Percentiles rank a stretch among this genome's conserved stretches.
These are phyloP conservation scores for Philotrypesis tridentata DNA, from an alignment of 1,140 invertebrate species.

Conservation along the genomic window DNA sequence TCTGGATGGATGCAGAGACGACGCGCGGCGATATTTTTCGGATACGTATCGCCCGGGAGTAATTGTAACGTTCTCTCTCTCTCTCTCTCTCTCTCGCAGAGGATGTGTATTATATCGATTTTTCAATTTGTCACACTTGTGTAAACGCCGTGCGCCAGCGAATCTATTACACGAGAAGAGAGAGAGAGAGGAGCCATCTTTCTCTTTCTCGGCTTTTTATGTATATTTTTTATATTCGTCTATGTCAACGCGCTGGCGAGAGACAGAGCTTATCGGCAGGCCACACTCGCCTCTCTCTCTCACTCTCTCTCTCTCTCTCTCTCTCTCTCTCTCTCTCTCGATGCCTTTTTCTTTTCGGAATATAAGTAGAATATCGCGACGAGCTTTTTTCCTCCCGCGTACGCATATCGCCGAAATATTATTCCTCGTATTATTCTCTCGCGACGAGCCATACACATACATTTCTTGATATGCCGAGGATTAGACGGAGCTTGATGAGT, in stretches of 20 bases:
- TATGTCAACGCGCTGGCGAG: constrained; percentile 40
- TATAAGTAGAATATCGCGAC: background rate
- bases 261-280: constrained; percentile 52
- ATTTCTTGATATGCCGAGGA: constrained; percentile 26
- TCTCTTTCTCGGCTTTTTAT: constrained; percentile 28
- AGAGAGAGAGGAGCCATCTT: background rate
- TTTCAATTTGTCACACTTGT: constrained; percentile 48
- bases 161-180: constrained; percentile 22
- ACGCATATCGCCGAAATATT: too few relatives aligned
- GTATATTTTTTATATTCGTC: constrained; percentile 56
- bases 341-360: background rate
- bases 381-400: too few relatives aligned
- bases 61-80: background rate
- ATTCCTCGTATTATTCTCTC: background rate
- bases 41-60: background rate
- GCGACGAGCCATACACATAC: too few relatives aligned
- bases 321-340: constrained; percentile 29
- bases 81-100: too few relatives aligned
- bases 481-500: constrained; percentile 27
- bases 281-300: constrained; percentile 47
- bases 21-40: background rate
- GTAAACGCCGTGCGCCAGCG: constrained; percentile 22
- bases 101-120: constrained; percentile 25
- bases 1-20: background rate
- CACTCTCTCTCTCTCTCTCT: too few relatives aligned